Evolutionary conservation across 2,113 vertebrate species (phyloP).

Genomic region (Sminthopsis crassicaudata): DNA sequence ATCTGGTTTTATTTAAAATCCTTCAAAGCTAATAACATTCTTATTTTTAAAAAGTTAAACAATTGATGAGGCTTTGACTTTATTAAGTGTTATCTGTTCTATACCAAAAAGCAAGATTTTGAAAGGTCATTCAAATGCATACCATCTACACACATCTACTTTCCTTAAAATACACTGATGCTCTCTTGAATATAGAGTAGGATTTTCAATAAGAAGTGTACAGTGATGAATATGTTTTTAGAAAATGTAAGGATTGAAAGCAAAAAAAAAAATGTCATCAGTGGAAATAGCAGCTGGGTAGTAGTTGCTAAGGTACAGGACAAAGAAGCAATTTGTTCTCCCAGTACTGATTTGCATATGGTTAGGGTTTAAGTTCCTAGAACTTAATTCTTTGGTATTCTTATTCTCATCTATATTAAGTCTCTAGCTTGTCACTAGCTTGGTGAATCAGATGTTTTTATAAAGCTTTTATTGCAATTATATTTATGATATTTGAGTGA

Average conservation of each 20-base stretch:
- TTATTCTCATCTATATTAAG: background rate
- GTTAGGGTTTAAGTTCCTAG: background rate
- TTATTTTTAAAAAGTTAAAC: constrained; percentile 82
- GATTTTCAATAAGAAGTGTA: constrained; percentile 67
- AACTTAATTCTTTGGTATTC: background rate
- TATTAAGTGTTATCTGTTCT: constrained; percentile 73
- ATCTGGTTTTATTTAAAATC: constrained; percentile 79
- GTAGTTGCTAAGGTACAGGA: constrained; percentile 49
- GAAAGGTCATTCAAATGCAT: constrained; percentile 72
- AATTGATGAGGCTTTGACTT: constrained; percentile 68
- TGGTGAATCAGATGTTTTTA: constrained; percentile 22
- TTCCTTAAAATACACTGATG: constrained; percentile 57
- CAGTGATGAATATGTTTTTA: constrained; percentile 71
- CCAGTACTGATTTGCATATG: background rate
- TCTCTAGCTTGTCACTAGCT: background rate
- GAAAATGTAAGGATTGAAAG: constrained; percentile 48
- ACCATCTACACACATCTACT: constrained; percentile 53
- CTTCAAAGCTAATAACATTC: constrained; percentile 73
- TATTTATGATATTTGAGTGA: constrained; percentile 10
- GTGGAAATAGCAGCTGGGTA: constrained; percentile 42
- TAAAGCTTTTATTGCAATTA: constrained; percentile 27
- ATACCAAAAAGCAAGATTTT: constrained; percentile 60
- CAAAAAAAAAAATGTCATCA: constrained; percentile 31
- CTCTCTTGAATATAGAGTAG: constrained; percentile 67
- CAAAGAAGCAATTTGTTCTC: constrained; percentile 51